A percentile compares a stretch with the other conserved stretches of the same genome.
phyloP scores from a whole-genome alignment of 2,113 vertebrate species.

The Notarius quadriscutis region DNA sequence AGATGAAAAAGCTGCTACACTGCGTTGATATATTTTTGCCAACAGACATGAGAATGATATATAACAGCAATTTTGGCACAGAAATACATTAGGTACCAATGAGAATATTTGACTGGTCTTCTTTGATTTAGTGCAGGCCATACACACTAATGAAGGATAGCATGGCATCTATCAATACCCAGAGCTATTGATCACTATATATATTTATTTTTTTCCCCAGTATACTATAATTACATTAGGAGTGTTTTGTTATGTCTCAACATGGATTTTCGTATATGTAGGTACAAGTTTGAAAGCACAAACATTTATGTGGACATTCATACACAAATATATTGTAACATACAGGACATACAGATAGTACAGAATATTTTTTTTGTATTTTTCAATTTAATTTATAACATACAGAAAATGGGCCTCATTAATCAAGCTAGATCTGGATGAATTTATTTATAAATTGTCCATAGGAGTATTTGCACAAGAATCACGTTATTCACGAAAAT shows the following conservation, averaged over 20 bases:
- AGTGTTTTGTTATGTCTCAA: background rate
- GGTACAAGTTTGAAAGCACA: background rate
- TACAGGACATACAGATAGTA: too few species aligned
- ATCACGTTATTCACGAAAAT: too few species aligned
- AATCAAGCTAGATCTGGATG: background rate
- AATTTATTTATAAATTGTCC: background rate
- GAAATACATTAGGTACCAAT: background rate
- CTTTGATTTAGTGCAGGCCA: background rate
- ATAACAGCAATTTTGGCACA: background rate
- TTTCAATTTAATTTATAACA: background rate
- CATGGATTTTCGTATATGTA: background rate
- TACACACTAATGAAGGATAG: background rate
- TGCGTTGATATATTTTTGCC: background rate
- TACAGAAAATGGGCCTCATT: background rate
- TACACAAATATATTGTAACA: background rate
- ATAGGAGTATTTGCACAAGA: too few species aligned
- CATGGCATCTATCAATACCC: background rate
- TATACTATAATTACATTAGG: background rate
- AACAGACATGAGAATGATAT: background rate
- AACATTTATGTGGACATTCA: background rate
- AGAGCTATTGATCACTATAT: background rate
- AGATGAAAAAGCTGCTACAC: background rate
- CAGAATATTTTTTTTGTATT: too few species aligned
- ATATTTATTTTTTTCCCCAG: background rate
- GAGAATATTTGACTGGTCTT: background rate